These are phyloP conservation scores for Gobionotothen gibberifrons DNA, from an alignment of 2,797 vertebrate genomes.

Conservation along the genomic window DNA sequence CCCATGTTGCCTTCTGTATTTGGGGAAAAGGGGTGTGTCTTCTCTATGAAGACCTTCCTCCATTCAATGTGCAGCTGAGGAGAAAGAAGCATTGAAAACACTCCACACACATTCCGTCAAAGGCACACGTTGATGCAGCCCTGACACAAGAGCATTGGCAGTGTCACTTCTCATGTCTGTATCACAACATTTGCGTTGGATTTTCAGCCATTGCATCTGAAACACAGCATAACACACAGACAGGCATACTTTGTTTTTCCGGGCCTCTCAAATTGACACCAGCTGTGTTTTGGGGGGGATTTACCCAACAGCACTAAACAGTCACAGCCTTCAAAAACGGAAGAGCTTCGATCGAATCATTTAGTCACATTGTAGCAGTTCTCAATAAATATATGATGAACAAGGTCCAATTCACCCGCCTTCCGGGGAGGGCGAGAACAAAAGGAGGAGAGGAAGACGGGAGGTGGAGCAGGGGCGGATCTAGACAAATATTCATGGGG, in stretches of 20 bases:
- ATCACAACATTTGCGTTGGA: neutral
- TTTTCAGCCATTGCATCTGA: neutral
- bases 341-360: constrained; percentile 1
- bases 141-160: constrained; percentile 15
- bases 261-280: constrained; percentile 53
- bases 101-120: constrained; percentile 57
- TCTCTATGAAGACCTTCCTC: constrained; percentile 45
- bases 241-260: constrained; percentile 29
- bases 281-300: constrained; percentile 31
- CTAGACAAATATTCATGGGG: no score
- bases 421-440: constrained; percentile 31
- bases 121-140: constrained; percentile 41
- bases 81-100: constrained; percentile 65
- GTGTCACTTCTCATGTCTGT: constrained; percentile 48
- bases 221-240: neutral
- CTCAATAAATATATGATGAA: constrained; percentile 30
- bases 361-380: constrained; percentile 19
- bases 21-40: constrained; percentile 59
- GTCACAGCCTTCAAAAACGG: constrained; percentile 12
- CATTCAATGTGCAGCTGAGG: constrained; percentile 57
- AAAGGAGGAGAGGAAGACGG: constrained; percentile 45
- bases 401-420: constrained; percentile 19
- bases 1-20: constrained; percentile 60
- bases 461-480: no score
- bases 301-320: constrained; percentile 14